phyloP scores from a whole-genome alignment of 2,797 vertebrate species.

The Amphiprion clarkii region DNA sequence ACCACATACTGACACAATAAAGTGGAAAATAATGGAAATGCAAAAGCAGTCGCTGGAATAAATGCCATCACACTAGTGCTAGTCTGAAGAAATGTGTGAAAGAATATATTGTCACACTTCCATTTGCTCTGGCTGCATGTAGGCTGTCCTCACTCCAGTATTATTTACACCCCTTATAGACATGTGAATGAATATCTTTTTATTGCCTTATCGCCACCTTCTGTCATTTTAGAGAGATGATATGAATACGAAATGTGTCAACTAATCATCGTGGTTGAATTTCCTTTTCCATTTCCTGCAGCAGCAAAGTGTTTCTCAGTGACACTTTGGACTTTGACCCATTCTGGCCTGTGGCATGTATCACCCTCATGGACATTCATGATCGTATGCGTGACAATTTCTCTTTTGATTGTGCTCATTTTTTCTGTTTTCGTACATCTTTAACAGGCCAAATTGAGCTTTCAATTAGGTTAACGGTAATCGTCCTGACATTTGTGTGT shows the following conservation, averaged over 20 bases:
- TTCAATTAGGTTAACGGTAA: neutral
- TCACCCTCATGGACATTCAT: conserved; percentile 33
- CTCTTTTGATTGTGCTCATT: conserved; percentile 6
- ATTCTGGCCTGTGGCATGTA: conserved; percentile 10
- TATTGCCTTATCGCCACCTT: neutral
- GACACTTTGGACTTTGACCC: conserved; percentile 67
- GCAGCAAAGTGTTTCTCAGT: conserved; percentile 8
- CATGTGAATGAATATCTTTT: neutral
- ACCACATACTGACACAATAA: neutral
- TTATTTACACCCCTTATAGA: conserved; percentile 2
- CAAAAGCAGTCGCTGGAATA: neutral
- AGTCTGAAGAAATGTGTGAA: neutral
- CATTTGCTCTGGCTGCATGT: conserved; percentile 9
- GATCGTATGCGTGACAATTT: neutral
- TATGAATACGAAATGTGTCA: neutral
- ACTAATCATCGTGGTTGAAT: neutral
- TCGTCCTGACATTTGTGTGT: too few species aligned
- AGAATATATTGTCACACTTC: conserved; percentile 1
- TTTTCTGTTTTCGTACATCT: neutral
- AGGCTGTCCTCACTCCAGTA: neutral
- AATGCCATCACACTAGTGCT: neutral
- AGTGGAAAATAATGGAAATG: neutral
- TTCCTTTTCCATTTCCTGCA: conserved; percentile 16
- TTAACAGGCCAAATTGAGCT: neutral
- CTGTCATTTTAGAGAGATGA: conserved; percentile 1